Conservation (phyloP, 64 coral and sea anemone species). For the Actinia tenebrosa region DNA sequence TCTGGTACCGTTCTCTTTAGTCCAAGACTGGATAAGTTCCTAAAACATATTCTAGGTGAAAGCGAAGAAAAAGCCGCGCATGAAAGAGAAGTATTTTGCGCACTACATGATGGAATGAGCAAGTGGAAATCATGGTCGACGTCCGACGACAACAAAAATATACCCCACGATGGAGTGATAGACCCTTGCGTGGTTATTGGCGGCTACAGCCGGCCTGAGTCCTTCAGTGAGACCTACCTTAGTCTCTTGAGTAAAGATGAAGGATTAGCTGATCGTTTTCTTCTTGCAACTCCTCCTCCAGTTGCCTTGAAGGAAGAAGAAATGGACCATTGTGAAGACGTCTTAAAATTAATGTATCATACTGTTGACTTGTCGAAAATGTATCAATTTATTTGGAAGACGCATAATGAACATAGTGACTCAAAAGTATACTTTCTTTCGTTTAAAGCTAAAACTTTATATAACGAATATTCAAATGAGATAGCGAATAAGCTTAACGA, state of each 20-base stretch:
- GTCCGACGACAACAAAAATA: background rate
- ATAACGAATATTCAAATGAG: background rate
- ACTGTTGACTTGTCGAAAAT: background rate
- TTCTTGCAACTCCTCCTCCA: background rate
- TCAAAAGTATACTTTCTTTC: background rate
- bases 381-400: background rate
- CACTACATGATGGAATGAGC: background rate
- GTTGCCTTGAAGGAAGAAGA: background rate
- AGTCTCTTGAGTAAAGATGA: background rate
- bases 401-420: background rate
- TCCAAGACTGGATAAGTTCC: background rate
- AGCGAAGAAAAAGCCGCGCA: background rate
- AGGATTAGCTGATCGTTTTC: background rate
- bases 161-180: background rate
- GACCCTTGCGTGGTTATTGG: background rate
- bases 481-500: background rate
- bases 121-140: background rate
- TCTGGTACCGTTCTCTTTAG: background rate
- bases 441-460: too few relatives aligned
- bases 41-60: background rate
- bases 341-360: background rate
- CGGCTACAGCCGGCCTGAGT: background rate
- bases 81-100: conserved; percentile 2
- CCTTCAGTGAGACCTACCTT: background rate
- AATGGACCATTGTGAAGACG: background rate